Percentiles rank a stretch among this genome's conserved stretches.
These are phyloP conservation scores for Drosophila ercepeae DNA, from an alignment of 1,140 invertebrate species.

Conservation along the genomic window DNA sequence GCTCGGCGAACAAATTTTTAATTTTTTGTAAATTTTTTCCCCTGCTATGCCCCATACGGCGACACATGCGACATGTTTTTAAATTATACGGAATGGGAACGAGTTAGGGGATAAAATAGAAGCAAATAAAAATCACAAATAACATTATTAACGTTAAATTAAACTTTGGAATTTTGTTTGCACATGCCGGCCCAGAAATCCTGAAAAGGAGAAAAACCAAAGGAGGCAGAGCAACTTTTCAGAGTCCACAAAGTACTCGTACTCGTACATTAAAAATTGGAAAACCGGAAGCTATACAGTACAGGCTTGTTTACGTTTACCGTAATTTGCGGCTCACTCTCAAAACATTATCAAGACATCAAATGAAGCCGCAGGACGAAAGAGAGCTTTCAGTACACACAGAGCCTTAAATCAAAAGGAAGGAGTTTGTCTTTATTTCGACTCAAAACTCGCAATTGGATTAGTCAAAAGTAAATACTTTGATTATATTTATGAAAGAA, in stretches of 20 bases:
- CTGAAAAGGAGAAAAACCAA: constrained; percentile 12
- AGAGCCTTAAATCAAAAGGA: neutral
- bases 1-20: constrained; percentile 12
- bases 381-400: constrained; percentile 1
- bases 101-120: neutral
- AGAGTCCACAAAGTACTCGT: constrained; percentile 34
- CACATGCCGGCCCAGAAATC: constrained; percentile 13
- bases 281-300: constrained; percentile 36
- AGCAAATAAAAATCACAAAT: constrained; percentile 51
- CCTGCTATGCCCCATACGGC: constrained; percentile 1
- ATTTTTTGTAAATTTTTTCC: neutral
- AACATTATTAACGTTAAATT: constrained; percentile 79
- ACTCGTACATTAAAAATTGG: constrained; percentile 44
- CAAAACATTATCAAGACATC: constrained; percentile 51
- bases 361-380: constrained; percentile 29
- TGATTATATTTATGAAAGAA: no score
- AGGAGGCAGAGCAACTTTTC: constrained; percentile 29
- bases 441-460: no score
- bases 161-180: constrained; percentile 73
- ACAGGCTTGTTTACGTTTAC: constrained; percentile 52
- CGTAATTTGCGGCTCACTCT: constrained; percentile 57
- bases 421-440: neutral
- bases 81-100: constrained; percentile 24
- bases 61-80: constrained; percentile 44
- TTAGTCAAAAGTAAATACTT: no score